phyloP scores from a whole-genome alignment of 2,113 vertebrate species.

The Dryoscopus gambensis region DNA sequence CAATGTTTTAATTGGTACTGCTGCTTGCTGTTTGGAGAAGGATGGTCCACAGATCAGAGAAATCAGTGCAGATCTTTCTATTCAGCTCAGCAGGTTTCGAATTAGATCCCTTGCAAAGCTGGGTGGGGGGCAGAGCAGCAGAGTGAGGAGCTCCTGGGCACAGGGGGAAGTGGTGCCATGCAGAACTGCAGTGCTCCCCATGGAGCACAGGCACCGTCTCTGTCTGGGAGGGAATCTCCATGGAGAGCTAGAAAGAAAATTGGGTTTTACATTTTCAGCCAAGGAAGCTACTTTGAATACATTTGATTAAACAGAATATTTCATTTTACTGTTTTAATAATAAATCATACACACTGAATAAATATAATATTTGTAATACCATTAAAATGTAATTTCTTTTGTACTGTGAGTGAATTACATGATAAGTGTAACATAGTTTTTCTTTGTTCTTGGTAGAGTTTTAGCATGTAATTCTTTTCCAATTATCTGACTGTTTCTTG shows the following conservation, averaged over 20 bases:
- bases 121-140: not conserved
- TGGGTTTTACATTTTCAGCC: not conserved
- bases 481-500: not conserved
- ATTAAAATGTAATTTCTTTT: conserved; percentile 67
- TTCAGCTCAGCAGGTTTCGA: not conserved
- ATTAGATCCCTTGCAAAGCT: not conserved
- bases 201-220: fast-evolving
- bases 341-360: conserved; percentile 49
- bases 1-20: not conserved
- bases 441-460: not conserved
- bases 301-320: conserved; percentile 61
- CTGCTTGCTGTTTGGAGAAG: not conserved
- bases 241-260: not conserved
- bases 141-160: not conserved
- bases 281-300: not conserved
- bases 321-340: conserved; percentile 61
- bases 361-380: conserved; percentile 61
- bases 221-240: not conserved
- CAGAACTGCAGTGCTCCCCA: not conserved
- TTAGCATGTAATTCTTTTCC: conserved; percentile 37
- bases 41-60: not conserved
- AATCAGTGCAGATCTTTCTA: not conserved
- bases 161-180: not conserved
- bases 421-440: conserved; percentile 15
- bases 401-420: conserved; percentile 22